phyloP scores from a whole-genome alignment of 1,140 invertebrate genomes.

The Bicyclus anynana region DNA sequence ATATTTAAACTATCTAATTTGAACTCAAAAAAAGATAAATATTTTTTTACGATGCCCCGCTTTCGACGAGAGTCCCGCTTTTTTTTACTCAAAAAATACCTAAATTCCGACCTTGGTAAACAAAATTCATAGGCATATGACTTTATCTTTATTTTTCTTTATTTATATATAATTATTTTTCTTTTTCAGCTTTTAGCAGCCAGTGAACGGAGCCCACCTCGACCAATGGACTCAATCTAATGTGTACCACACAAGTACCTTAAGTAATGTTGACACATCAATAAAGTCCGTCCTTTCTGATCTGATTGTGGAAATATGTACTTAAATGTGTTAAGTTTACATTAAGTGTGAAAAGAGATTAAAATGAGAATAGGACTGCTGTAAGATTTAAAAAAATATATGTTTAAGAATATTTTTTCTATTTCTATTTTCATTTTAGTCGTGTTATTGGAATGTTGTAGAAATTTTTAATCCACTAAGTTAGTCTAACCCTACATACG shows the following conservation, averaged over 20 bases:
- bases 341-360: constrained; percentile 43
- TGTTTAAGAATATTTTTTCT: constrained; percentile 26
- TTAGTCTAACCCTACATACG: not conserved
- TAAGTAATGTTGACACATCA: constrained; percentile 1
- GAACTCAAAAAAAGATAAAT: too few relatives aligned
- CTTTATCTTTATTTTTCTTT: too few relatives aligned
- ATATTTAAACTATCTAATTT: too few relatives aligned
- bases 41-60: too few relatives aligned
- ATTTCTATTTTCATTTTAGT: constrained; percentile 76
- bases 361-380: constrained; percentile 71
- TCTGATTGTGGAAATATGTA: constrained; percentile 14
- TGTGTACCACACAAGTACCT: constrained; percentile 5
- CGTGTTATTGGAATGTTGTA: constrained; percentile 20
- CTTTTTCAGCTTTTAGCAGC: constrained; percentile 51
- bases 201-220: constrained; percentile 26
- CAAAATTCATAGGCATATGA: too few relatives aligned
- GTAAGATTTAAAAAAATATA: constrained; percentile 29
- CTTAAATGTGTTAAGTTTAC: constrained; percentile 14
- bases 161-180: not conserved
- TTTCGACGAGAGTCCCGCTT: too few relatives aligned
- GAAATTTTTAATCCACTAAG: not conserved
- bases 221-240: constrained; percentile 12
- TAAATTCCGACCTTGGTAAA: too few relatives aligned
- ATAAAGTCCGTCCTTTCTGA: constrained; percentile 14
- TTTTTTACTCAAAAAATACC: too few relatives aligned